Percentiles rank a stretch among this genome's conserved stretches.
phyloP scores from a whole-genome alignment of 2,888 invertebrate genomes.

The Hydrotaea diabolus region DNA sequence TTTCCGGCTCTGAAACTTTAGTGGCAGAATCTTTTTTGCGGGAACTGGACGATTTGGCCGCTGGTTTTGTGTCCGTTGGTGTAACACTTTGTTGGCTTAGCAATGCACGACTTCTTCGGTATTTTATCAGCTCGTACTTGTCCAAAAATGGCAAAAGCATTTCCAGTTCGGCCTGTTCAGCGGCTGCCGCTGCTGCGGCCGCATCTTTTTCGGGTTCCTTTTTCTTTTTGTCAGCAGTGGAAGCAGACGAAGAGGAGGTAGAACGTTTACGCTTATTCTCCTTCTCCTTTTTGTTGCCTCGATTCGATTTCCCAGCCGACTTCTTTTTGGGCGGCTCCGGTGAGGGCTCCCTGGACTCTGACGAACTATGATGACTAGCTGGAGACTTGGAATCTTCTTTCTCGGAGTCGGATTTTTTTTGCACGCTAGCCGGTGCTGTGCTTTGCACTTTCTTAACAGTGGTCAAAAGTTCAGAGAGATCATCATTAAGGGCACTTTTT shows the following conservation, averaged over 20 bases:
- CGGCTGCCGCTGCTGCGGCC: slow-evolving; percentile 73
- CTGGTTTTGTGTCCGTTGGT: slow-evolving; percentile 80
- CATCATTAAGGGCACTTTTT: slow-evolving; percentile 80
- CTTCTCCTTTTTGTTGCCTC: slow-evolving; percentile 46
- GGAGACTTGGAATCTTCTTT: slow-evolving; percentile 76
- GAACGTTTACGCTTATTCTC: slow-evolving; percentile 68
- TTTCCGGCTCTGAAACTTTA: slow-evolving; percentile 64
- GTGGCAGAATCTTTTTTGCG: slow-evolving; percentile 66
- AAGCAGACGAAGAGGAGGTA: slow-evolving; percentile 52
- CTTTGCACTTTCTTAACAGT: slow-evolving; percentile 76
- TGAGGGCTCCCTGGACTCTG: slow-evolving; percentile 60
- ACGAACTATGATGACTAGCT: slow-evolving; percentile 73
- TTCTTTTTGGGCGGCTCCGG: slow-evolving; percentile 55
- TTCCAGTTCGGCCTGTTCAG: slow-evolving; percentile 76
- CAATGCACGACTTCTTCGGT: slow-evolving; percentile 82
- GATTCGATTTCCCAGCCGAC: slow-evolving; percentile 23
- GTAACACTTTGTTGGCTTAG: slow-evolving; percentile 70
- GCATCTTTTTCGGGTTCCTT: slow-evolving; percentile 69
- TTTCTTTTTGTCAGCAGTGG: slow-evolving; percentile 51
- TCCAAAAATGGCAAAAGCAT: slow-evolving; percentile 81
- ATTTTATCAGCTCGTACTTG: slow-evolving; percentile 85
- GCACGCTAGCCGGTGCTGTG: slow-evolving; percentile 68
- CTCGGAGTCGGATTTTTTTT: slow-evolving; percentile 67
- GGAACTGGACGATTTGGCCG: slow-evolving; percentile 82
- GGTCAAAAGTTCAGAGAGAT: slow-evolving; percentile 76